phyloP scores from a whole-genome alignment of 2,113 vertebrate species.

The Diphyllodes magnificus region DNA sequence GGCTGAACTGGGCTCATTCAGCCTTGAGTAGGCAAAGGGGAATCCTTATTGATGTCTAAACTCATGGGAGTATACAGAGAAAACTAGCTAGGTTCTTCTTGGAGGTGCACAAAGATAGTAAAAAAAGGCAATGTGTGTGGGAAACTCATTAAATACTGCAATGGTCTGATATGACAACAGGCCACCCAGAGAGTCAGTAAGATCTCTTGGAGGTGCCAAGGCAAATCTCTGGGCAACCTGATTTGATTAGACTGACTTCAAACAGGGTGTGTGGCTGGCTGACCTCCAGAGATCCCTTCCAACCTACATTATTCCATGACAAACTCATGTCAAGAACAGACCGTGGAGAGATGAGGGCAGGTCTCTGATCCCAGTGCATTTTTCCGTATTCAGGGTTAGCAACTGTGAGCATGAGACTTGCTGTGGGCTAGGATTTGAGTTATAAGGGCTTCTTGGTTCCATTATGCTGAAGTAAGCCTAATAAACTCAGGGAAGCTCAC shows the following conservation, averaged over 20 bases:
- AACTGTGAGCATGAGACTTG: not conserved
- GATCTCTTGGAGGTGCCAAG: not conserved
- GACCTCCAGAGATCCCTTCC: not conserved
- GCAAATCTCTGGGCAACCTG: not conserved
- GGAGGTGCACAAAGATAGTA: not conserved
- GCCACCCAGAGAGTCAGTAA: not conserved
- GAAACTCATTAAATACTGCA: not conserved
- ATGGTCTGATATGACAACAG: not conserved
- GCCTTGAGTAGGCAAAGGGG: not conserved
- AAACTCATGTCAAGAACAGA: not conserved
- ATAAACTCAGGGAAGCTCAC: not conserved
- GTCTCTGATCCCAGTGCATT: not conserved
- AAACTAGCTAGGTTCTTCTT: not conserved
- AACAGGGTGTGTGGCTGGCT: not conserved
- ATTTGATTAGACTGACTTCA: not conserved
- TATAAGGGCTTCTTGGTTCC: not conserved
- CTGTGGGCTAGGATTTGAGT: not conserved
- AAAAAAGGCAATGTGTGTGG: not conserved
- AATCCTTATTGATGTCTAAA: not conserved
- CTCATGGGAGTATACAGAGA: not conserved
- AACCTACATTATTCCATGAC: not conserved
- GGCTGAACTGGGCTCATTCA: not conserved
- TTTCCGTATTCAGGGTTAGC: not conserved
- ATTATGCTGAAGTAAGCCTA: not conserved
- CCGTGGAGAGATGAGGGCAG: not conserved